Conservation (phyloP, 2,888 invertebrate species). For the Tupiocoris notatus region DNA sequence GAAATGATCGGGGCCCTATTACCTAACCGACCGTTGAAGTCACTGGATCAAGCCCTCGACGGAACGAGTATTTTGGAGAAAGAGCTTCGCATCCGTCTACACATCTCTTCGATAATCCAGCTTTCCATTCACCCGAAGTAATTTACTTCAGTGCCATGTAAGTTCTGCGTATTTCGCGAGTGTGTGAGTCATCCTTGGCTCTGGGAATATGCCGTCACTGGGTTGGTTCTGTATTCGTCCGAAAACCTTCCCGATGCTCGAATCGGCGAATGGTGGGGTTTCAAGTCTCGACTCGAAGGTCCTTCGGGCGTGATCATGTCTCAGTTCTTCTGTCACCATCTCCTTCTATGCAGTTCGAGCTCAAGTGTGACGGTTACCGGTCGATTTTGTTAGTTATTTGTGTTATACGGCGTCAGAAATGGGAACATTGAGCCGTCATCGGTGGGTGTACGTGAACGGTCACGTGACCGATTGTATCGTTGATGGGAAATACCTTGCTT, state of each 20-base stretch:
- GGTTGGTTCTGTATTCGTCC: slow-evolving; percentile 26
- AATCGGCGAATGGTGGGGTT: not conserved
- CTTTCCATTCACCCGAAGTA: not conserved
- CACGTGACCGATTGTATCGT: slow-evolving; percentile 36
- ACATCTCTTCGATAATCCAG: not conserved
- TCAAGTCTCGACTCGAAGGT: not conserved
- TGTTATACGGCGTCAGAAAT: slow-evolving; percentile 3
- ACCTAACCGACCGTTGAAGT: slow-evolving; percentile 35
- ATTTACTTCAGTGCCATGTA: not conserved
- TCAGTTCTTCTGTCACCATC: not conserved
- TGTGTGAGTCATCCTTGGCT: slow-evolving; percentile 2
- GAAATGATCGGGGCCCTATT: too few relatives aligned
- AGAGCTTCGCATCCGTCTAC: not conserved
- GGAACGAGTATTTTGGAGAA: not conserved
- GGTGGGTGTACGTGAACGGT: slow-evolving; percentile 36
- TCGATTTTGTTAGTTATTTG: not conserved
- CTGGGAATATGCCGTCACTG: slow-evolving; percentile 28
- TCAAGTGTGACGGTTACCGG: not conserved
- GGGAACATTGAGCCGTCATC: slow-evolving; percentile 7
- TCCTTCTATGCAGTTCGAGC: not conserved
- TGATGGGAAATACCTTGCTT: slow-evolving; percentile 27
- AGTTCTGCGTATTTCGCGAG: not conserved
- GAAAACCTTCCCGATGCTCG: slow-evolving; percentile 21
- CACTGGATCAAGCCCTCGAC: not conserved
- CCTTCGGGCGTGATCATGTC: not conserved